Evolutionary conservation across 2,797 vertebrate species (phyloP), one percentile per base, ranked within the genome.

Genomic region (Rachycentron canadum): DNA sequence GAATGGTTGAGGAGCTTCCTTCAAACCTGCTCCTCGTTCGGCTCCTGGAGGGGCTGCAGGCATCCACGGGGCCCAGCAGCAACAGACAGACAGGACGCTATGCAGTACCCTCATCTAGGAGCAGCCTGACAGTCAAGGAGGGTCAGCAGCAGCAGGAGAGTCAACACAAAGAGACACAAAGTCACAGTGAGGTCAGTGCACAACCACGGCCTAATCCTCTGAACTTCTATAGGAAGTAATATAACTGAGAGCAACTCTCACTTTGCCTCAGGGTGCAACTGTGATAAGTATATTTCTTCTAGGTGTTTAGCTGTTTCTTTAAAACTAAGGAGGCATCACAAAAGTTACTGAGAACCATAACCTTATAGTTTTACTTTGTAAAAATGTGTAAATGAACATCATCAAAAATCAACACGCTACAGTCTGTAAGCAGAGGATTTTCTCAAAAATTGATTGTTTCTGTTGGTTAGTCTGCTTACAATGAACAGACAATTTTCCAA

Each of bases 1-100:
- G 78, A 91, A 93, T 93, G 34, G 97, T 96, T 26, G 96, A 97
- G 78, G 96, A 97, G 38, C 95, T 98, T 60, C 98, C 97, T 0
- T 88, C 95, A 56, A 98, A 97, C 93, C 87, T 95, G 79, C 93
- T 98, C 79, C 94, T 98, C 23, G 93, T 96, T 50, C 94, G 95
- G 45, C 94, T 99, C 32, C 90, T 98, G 86, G 95, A 98, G 78
- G 93, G 96, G 7, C 91, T 97, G 62, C 91, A 88, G 66, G 91
- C 81, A 41, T 10, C 83, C 0, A 11, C 21, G 53, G 85, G 77
- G 56, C 65, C 89, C 2, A 16, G 66, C 69, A 74, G 81, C 71
- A 73, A 69, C 67, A 92, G 75, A 17, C 95, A 3, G 32, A 81
- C 91, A 5, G 88, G 79, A 85, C 90, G 91, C 83, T 91, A 94